These are phyloP conservation scores for Odocoileus hemionus DNA, from an alignment of 2,113 vertebrate species.

Conservation along the genomic window DNA sequence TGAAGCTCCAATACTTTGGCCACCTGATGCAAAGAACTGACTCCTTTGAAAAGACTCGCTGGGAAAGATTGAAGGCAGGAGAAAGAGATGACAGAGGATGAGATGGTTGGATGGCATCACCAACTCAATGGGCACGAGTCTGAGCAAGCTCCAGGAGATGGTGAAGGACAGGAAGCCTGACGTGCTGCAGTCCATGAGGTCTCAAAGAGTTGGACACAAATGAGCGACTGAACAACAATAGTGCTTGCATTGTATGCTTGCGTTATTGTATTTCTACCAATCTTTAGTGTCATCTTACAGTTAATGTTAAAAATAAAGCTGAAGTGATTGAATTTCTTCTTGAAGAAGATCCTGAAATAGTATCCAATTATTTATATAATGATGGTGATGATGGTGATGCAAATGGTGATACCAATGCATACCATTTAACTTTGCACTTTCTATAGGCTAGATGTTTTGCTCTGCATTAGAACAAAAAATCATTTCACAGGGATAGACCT, in stretches of 20 bases:
- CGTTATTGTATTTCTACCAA: neutral
- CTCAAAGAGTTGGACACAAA: neutral
- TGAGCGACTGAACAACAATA: neutral
- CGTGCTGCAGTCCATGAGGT: neutral
- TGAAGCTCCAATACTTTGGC: neutral
- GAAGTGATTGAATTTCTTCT: neutral
- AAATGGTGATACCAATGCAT: neutral
- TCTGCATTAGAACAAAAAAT: neutral
- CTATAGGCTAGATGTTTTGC: neutral
- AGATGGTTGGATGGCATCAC: neutral
- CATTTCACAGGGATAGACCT: neutral
- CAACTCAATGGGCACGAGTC: neutral
- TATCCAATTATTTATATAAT: neutral
- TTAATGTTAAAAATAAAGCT: neutral
- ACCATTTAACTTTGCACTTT: neutral
- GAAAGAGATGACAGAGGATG: neutral
- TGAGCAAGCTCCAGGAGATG: neutral
- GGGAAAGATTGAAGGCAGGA: neutral
- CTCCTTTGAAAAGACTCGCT: neutral
- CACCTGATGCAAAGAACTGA: neutral
- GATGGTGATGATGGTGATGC: neutral
- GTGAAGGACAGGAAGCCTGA: neutral
- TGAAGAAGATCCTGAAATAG: neutral
- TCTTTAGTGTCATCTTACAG: neutral
- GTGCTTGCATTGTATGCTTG: neutral